Percentiles rank a stretch among this genome's conserved stretches.
Conservation (phyloP, 2,797 vertebrate species). For the Gymnopithys bicolor region DNA sequence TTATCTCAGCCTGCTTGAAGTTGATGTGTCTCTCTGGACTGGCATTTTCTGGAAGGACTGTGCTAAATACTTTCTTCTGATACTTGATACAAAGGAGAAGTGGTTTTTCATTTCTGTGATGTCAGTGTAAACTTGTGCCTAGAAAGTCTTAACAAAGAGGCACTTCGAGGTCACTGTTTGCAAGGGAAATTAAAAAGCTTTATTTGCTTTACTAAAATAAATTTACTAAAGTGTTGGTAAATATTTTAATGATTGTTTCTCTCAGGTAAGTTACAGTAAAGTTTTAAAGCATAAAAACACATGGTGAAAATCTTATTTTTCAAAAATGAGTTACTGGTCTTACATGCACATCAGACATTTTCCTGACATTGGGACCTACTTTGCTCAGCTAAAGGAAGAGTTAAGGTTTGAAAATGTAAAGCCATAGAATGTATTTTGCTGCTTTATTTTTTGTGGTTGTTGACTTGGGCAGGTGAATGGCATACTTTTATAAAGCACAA, state of each 20-base stretch:
- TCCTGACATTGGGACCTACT: neutral
- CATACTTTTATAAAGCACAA: neutral
- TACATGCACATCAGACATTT: neutral
- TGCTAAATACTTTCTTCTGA: neutral
- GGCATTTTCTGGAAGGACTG: neutral
- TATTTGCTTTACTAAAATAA: neutral
- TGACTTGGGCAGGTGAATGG: neutral
- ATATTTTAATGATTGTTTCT: conserved; percentile 23
- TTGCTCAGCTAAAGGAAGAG: neutral
- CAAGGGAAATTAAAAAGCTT: neutral
- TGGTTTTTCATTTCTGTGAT: neutral
- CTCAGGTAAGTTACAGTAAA: neutral
- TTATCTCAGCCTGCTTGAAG: neutral
- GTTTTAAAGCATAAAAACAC: neutral
- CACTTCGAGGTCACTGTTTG: neutral
- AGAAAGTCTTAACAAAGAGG: neutral
- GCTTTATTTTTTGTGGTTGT: neutral
- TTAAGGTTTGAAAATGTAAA: neutral
- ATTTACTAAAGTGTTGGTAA: neutral
- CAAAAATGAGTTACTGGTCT: neutral
- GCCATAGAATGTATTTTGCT: neutral
- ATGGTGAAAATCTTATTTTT: neutral
- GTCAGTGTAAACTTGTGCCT: neutral
- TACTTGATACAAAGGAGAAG: neutral
- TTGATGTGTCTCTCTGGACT: neutral